Evolutionary conservation across 2,113 vertebrate genomes (phyloP).

Genomic region (Tursiops truncatus): DNA sequence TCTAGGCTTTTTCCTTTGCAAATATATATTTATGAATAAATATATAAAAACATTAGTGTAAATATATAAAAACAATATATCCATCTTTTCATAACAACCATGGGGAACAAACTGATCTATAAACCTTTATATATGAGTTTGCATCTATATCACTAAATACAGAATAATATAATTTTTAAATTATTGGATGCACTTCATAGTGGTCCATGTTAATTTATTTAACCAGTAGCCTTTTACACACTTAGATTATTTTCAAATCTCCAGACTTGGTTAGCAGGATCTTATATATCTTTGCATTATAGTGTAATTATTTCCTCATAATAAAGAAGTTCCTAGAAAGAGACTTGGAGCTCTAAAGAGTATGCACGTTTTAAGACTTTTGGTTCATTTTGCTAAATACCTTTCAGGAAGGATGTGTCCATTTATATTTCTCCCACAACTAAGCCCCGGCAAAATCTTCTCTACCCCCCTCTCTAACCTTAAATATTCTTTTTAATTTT

Average conservation of each 20-base stretch:
- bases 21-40: background rate
- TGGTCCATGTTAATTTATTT: background rate
- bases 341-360: background rate
- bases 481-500: background rate
- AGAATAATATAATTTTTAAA: background rate
- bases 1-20: background rate
- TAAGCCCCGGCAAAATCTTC: background rate
- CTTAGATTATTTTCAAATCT: background rate
- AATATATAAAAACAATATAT: background rate
- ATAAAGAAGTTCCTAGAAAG: background rate
- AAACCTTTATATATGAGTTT: background rate
- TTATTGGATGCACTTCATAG: background rate
- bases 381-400: background rate
- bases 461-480: background rate
- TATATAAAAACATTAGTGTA: background rate
- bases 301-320: background rate
- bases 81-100: background rate
- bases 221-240: background rate
- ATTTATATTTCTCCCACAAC: background rate
- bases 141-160: background rate
- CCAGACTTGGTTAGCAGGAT: background rate
- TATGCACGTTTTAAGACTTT: background rate
- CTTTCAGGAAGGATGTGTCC: background rate
- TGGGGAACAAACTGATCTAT: background rate
- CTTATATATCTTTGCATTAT: background rate